Evolutionary conservation across 2,888 invertebrate genomes (phyloP), one percentile per base, ranked within the genome.

Genomic region (Dicyrtomina minuta): DNA sequence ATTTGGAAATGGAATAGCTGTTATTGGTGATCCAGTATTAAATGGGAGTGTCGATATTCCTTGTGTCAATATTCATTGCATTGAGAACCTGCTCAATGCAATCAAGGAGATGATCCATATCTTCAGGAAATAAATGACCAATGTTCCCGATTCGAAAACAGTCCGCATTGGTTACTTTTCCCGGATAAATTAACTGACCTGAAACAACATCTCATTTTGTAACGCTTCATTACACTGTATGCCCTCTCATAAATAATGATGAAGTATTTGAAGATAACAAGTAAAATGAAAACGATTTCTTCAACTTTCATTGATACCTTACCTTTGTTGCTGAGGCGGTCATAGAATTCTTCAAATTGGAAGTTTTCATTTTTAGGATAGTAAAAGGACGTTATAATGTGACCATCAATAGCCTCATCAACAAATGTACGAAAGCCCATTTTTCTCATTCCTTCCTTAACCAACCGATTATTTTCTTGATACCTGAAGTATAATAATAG

Each of bases 91-190:
- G 74, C 71, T 80, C 76, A 15, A 84, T 80, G 73, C 81, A 81
- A 5, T 70, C 55, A 17, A 84, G 75, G 46, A 84, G 78, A 26
- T 80, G 76, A 17, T 76, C 66, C 81, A 84, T 81, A 75, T 84
- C 83, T 4, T 78, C 73, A 0, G 81, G 81, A 68, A 80, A 80
- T 24, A 84, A 74, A 72, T 83, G 79, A 1, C 84, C 84, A 66
- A 84, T 84, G 78, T 81, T 84, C 53, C 84, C 84, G 60, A 84
- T 82, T 3, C 84, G 80, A 78, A 84, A 84, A 72, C 82, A 83
- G 70, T 83, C 81, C 0, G 81, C 80, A 49, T 81, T 78, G 20
- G 82, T 79, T 41, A 83, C 82, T 78, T 84, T 84, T 3, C 84
- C 84, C 12, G 84, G 83, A 74, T 84, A 84, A 70, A 84, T 84